These are phyloP conservation scores for Sesia bembeciformis DNA, from an alignment of 2,888 invertebrate species.

Conservation along the genomic window DNA sequence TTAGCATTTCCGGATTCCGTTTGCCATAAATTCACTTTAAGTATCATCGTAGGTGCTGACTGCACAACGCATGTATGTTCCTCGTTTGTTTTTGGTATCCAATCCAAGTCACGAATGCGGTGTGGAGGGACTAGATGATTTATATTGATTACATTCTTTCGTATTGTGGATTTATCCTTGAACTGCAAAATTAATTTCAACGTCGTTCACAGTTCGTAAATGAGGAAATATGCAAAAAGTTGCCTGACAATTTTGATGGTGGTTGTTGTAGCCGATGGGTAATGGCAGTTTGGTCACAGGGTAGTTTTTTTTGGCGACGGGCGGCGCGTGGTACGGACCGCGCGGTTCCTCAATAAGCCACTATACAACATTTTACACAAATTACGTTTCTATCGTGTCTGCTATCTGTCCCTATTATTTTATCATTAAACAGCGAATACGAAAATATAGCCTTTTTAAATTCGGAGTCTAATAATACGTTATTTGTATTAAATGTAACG, in stretches of 20 bases:
- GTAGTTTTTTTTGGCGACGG: constrained; percentile 56
- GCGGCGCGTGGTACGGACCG: constrained; percentile 53
- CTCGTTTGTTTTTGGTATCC: constrained; percentile 32
- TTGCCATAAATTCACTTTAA: constrained; percentile 43
- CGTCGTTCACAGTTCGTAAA: constrained; percentile 1
- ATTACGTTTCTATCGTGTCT: constrained; percentile 71
- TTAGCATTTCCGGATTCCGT: constrained; percentile 29
- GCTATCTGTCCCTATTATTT: constrained; percentile 67
- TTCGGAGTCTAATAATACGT: constrained; percentile 30
- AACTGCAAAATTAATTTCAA: no score
- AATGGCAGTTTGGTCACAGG: constrained; percentile 54
- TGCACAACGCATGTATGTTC: constrained; percentile 25
- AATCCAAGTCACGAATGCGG: constrained; percentile 32
- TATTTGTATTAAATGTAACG: constrained; percentile 7
- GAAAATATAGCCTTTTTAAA: constrained; percentile 34
- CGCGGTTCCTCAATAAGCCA: constrained; percentile 31
- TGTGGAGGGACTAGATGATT: constrained; percentile 10
- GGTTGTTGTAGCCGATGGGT: constrained; percentile 18
- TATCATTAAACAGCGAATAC: constrained; percentile 65
- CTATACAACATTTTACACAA: constrained; percentile 60
- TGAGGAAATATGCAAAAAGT: constrained; percentile 10
- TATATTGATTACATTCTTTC: no score
- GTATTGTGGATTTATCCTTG: no score
- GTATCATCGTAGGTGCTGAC: constrained; percentile 41
- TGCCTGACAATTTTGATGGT: constrained; percentile 10